A percentile compares a stretch with the other conserved stretches of the same genome.
Conservation (phyloP, 2,113 vertebrate genomes). For the Plecotus auritus region DNA sequence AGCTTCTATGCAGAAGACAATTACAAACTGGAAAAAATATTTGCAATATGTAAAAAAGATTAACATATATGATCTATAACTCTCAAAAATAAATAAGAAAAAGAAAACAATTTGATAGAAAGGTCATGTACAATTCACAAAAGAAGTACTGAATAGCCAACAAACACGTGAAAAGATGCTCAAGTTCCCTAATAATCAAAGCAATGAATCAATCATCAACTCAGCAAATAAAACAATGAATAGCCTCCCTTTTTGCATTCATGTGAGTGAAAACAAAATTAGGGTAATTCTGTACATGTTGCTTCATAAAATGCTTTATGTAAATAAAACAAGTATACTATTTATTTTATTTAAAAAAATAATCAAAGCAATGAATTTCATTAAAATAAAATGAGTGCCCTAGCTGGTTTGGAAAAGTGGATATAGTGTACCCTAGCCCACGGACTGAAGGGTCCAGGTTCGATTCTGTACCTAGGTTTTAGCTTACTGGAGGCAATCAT, state of each 20-base stretch:
- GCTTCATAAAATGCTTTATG: neutral
- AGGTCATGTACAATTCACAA: neutral
- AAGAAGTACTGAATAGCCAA: neutral
- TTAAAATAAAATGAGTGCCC: neutral
- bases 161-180: neutral
- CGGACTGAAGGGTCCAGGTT: too few relatives aligned
- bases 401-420: too few relatives aligned
- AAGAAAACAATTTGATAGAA: neutral
- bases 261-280: neutral
- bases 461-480: too few relatives aligned
- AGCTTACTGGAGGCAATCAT: too few relatives aligned
- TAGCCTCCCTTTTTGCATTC: neutral
- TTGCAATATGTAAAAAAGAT: neutral
- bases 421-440: too few relatives aligned
- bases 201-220: neutral
- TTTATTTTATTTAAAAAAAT: neutral
- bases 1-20: slow-evolving; percentile 9
- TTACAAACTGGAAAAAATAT: neutral
- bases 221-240: neutral
- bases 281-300: neutral
- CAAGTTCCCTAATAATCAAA: slow-evolving; percentile 29
- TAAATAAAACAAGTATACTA: neutral
- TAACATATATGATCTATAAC: neutral
- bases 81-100: neutral
- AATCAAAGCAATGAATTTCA: neutral